phyloP scores from a whole-genome alignment of 2,888 invertebrate genomes.

The Stenotaenia linearis region DNA sequence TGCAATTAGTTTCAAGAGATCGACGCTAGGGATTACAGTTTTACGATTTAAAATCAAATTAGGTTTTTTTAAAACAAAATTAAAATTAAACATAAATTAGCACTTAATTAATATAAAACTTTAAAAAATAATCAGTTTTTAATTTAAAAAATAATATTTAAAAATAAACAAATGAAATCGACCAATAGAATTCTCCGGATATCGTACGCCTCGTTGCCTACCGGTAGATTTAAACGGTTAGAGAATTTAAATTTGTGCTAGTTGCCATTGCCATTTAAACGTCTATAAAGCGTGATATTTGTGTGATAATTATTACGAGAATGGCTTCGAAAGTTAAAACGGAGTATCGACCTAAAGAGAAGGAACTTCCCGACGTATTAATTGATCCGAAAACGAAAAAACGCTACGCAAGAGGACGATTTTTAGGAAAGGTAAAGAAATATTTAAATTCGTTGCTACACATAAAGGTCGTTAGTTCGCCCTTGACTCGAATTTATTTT shows the following conservation, averaged over 20 bases:
- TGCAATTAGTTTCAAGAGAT: too few relatives aligned
- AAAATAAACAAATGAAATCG: neutral
- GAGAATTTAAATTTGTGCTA: neutral
- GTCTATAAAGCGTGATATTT: too few relatives aligned
- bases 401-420: slow-evolving; percentile 28
- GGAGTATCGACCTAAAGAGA: neutral
- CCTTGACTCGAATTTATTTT: neutral
- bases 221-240: neutral
- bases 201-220: neutral
- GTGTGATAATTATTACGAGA: neutral
- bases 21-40: too few relatives aligned
- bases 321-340: neutral
- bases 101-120: too few relatives aligned
- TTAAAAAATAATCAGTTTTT: neutral
- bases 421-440: slow-evolving; percentile 45
- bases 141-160: neutral
- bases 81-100: too few relatives aligned
- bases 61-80: too few relatives aligned
- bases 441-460: neutral
- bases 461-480: slow-evolving; percentile 8
- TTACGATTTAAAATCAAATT: too few relatives aligned
- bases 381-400: neutral
- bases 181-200: neutral
- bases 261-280: neutral
- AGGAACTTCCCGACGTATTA: neutral